A percentile compares a stretch with the other conserved stretches of the same genome.
These are phyloP conservation scores for Drosophila grimshawi DNA, from an alignment of 1,140 invertebrate species.

Conservation along the genomic window DNA sequence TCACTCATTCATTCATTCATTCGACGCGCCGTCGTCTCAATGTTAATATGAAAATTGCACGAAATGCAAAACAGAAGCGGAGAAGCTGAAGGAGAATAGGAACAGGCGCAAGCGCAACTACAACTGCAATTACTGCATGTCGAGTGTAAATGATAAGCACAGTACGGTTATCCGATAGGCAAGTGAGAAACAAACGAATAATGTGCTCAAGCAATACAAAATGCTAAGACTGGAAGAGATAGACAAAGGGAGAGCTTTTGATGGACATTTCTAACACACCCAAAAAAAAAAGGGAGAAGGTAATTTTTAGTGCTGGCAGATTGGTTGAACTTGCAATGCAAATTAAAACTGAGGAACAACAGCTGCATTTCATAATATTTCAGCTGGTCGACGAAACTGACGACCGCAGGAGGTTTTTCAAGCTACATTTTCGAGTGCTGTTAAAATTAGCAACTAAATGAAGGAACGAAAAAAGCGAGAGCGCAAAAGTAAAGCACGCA, in stretches of 20 bases:
- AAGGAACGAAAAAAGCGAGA: conserved; percentile 17
- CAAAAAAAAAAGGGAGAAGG: neutral
- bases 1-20: conserved; percentile 50
- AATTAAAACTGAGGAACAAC: conserved; percentile 12
- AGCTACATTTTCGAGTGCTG: conserved; percentile 60
- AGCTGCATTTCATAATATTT: conserved; percentile 53
- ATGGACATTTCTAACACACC: conserved; percentile 26
- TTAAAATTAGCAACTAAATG: conserved; percentile 75
- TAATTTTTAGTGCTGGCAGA: conserved; percentile 19
- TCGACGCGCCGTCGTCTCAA: conserved; percentile 48
- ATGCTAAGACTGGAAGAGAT: conserved; percentile 4
- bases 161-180: conserved; percentile 64
- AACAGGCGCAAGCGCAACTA: conserved; percentile 21
- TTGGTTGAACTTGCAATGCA: neutral
- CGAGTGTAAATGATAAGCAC: conserved; percentile 26
- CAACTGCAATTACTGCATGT: conserved; percentile 38
- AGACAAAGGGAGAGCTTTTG: conserved; percentile 1
- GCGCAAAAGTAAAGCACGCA: conserved; percentile 65
- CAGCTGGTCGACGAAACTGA: conserved; percentile 47
- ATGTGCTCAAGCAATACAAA: conserved; percentile 21
- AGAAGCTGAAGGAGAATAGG: conserved; percentile 6
- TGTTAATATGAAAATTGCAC: conserved; percentile 82
- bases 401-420: conserved; percentile 74
- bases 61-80: conserved; percentile 43
- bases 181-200: conserved; percentile 53